These are phyloP conservation scores for Pteromalus puparum DNA, from an alignment of 1,140 invertebrate species.

Conservation along the genomic window DNA sequence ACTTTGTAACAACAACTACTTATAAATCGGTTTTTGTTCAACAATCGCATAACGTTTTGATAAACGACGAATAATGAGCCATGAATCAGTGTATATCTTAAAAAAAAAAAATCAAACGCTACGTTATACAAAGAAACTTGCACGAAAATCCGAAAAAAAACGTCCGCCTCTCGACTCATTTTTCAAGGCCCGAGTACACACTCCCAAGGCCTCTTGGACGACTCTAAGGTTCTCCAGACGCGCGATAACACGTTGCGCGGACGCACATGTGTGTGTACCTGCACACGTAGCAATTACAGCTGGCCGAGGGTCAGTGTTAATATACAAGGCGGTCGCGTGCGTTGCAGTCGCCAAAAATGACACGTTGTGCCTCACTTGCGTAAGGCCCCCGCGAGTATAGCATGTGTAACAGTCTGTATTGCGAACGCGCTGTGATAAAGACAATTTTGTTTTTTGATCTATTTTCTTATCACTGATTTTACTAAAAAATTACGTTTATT, in stretches of 20 bases:
- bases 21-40: neutral
- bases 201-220: neutral
- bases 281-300: constrained; percentile 30
- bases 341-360: constrained; percentile 41
- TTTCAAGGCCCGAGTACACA: neutral
- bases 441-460: no score
- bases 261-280: neutral
- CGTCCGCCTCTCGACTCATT: neutral
- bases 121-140: neutral
- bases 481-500: no score
- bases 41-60: neutral
- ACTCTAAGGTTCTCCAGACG: constrained; percentile 9
- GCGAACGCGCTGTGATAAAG: neutral
- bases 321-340: constrained; percentile 37
- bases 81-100: no score
- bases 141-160: neutral
- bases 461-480: no score
- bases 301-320: constrained; percentile 48
- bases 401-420: neutral
- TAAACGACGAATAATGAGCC: neutral
- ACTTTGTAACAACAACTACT: neutral
- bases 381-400: neutral
- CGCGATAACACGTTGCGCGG: constrained; percentile 5
- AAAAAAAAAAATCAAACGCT: neutral
- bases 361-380: constrained; percentile 43